A percentile compares a stretch with the other conserved stretches of the same genome.
These are phyloP conservation scores for Branchipolynoe longqiensis DNA, from an alignment of 2,888 invertebrate species.

Conservation along the genomic window DNA sequence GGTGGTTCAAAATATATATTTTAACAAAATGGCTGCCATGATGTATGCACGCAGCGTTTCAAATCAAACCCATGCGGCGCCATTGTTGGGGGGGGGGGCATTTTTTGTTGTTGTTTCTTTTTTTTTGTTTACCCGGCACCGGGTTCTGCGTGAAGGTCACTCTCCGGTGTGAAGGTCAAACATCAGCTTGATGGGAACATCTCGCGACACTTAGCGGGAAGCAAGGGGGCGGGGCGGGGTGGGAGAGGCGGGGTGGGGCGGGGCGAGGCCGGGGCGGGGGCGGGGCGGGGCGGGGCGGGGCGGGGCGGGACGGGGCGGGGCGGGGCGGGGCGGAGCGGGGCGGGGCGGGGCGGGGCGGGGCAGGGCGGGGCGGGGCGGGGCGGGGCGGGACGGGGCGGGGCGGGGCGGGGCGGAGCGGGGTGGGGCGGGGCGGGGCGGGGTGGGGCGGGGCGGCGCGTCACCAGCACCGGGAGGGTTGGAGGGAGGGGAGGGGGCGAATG, in stretches of 20 bases:
- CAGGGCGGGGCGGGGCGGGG: too few relatives aligned
- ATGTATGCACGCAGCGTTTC: too few relatives aligned
- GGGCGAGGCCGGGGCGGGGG: not conserved
- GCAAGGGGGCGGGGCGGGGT: not conserved
- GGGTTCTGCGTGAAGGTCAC: constrained; percentile 17
- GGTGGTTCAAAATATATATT: too few relatives aligned
- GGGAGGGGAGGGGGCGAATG: not conserved
- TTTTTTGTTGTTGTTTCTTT: too few relatives aligned
- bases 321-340: not conserved
- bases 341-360: constrained; percentile 10
- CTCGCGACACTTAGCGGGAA: constrained; percentile 40
- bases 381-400: not conserved
- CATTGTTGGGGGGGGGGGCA: too few relatives aligned
- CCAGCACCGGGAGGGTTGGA: not conserved
- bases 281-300: not conserved
- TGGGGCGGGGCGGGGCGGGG: not conserved
- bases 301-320: not conserved
- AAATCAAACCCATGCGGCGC: too few relatives aligned
- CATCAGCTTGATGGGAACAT: constrained; percentile 14
- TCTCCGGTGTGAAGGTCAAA: constrained; percentile 20
- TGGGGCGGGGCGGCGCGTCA: not conserved
- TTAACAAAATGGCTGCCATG: too few relatives aligned
- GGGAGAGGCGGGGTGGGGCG: not conserved
- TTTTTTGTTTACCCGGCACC: not conserved
- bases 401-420: not conserved